These are phyloP conservation scores for Xanthorhoe designata DNA, from an alignment of 2,888 invertebrate species.

Conservation along the genomic window DNA sequence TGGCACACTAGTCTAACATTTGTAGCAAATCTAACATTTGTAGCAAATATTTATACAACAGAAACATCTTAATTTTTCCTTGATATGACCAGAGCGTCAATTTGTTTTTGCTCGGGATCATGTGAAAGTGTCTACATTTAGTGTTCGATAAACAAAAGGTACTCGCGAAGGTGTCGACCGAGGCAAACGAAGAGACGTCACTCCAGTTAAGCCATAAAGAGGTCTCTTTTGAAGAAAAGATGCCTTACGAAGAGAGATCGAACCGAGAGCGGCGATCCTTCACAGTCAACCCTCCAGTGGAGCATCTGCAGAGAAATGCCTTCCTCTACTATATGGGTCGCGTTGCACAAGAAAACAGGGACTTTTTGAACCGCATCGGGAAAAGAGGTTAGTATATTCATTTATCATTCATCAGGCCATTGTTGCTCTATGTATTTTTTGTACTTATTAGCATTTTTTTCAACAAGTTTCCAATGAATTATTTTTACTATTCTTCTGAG, in stretches of 20 bases:
- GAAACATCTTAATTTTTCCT: neutral
- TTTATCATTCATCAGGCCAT: too few species aligned
- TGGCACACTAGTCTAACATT: constrained; percentile 4
- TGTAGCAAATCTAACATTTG: constrained; percentile 10
- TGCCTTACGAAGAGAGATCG: constrained; percentile 55
- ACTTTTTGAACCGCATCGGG: constrained; percentile 69
- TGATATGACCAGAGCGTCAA: neutral
- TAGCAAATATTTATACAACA: constrained; percentile 4
- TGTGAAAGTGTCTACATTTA: constrained; percentile 18
- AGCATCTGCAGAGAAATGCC: constrained; percentile 66
- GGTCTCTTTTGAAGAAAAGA: constrained; percentile 49
- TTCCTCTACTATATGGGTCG: constrained; percentile 63
- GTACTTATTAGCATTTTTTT: too few species aligned
- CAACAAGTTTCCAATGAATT: too few species aligned
- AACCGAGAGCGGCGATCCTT: constrained; percentile 65
- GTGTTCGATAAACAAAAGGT: constrained; percentile 35
- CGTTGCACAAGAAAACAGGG: constrained; percentile 67
- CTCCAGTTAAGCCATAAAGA: neutral
- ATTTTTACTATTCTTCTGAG: neutral
- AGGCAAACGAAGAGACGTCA: constrained; percentile 4
- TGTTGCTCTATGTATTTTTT: too few species aligned
- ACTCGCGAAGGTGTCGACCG: constrained; percentile 14
- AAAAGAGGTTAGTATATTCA: constrained; percentile 69
- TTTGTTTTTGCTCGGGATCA: neutral
- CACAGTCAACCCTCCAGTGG: constrained; percentile 73